phyloP scores from a whole-genome alignment of 2,888 invertebrate genomes.

The Ennomos fuscantarius region DNA sequence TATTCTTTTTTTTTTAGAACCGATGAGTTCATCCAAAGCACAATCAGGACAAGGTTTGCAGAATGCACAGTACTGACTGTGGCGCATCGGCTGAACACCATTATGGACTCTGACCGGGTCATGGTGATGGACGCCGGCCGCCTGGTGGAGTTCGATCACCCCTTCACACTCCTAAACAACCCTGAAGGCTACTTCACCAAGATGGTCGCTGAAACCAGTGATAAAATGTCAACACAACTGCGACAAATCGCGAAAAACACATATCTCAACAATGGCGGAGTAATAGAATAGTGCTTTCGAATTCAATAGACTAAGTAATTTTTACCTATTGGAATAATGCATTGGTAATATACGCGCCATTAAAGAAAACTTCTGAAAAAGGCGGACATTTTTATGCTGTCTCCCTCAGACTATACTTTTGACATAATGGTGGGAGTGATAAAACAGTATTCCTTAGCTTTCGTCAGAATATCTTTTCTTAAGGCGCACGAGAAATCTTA shows the following conservation, averaged over 20 bases:
- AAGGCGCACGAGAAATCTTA: too few species aligned
- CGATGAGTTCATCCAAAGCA: conserved; percentile 93
- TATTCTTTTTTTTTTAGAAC: conserved; percentile 81
- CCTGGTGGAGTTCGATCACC: conserved; percentile 90
- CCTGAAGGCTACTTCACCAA: conserved; percentile 86
- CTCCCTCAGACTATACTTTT: too few species aligned
- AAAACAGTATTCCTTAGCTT: too few species aligned
- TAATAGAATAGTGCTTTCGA: conserved; percentile 57
- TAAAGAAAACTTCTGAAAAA: too few species aligned
- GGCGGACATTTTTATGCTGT: too few species aligned
- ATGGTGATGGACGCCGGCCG: conserved; percentile 94
- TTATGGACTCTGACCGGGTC: conserved; percentile 96
- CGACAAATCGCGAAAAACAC: conserved; percentile 76
- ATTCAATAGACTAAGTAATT: conserved; percentile 18
- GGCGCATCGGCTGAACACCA: conserved; percentile 95
- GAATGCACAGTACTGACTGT: conserved; percentile 95
- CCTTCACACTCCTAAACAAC: conserved; percentile 86
- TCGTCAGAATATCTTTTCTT: too few species aligned
- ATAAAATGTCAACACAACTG: conserved; percentile 78
- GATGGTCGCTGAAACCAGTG: conserved; percentile 90
- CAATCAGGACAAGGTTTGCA: conserved; percentile 91
- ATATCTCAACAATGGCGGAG: conserved; percentile 68
- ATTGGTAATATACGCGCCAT: conserved; percentile 12
- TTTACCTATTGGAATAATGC: conserved; percentile 24
- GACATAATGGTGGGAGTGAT: too few species aligned